Conservation (phyloP, 2,797 vertebrate species). For the Notamacropus eugenii region DNA sequence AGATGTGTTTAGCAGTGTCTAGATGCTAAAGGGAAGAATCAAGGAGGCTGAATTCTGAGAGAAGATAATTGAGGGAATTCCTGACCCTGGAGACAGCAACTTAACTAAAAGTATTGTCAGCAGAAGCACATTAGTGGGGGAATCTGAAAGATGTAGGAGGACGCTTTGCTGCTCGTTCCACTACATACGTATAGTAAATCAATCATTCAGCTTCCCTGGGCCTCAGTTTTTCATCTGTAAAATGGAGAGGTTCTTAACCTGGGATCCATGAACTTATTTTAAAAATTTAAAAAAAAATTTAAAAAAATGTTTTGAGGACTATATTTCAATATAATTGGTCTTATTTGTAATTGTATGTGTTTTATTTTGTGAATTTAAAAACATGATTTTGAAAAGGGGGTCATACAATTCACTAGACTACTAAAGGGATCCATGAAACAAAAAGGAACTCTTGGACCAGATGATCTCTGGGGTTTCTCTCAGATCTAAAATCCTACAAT, state of each 20-base stretch:
- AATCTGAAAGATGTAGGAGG: too few species aligned
- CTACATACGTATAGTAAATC: too few species aligned
- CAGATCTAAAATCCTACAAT: neutral
- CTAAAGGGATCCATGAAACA: neutral
- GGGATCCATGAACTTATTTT: neutral
- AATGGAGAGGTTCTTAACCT: neutral
- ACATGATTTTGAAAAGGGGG: neutral
- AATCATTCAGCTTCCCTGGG: neutral
- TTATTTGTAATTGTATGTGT: neutral
- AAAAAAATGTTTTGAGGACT: neutral
- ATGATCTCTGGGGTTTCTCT: neutral
- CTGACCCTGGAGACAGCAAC: neutral
- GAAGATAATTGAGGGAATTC: neutral
- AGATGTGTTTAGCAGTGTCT: neutral
- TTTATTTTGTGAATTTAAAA: neutral
- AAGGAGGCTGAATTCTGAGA: neutral
- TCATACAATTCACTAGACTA: neutral
- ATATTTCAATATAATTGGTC: neutral
- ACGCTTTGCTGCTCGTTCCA: too few species aligned
- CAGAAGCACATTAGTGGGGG: neutral
- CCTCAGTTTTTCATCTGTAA: neutral
- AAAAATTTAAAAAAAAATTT: neutral
- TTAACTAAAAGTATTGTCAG: neutral
- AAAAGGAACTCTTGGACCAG: neutral
- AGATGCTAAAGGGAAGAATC: neutral